Evolutionary conservation across 2,797 vertebrate species (phyloP), one percentile per base, ranked within the genome.

Genomic region (Clarias laeviceps): DNA sequence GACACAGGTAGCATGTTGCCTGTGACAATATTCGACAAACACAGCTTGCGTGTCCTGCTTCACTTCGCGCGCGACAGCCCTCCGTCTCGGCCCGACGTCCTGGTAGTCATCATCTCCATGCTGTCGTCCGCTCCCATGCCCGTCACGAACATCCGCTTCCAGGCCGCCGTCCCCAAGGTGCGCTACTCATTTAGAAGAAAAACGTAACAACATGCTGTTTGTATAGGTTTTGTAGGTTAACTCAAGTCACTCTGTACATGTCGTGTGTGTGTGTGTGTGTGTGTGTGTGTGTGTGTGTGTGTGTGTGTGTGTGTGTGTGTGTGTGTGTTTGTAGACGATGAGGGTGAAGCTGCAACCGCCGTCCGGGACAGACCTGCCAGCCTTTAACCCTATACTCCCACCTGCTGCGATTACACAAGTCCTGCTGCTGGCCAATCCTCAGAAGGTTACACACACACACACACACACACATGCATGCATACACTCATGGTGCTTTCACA

Each of bases 51-150:
- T 0, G 96, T 99, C 84, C 95, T 99, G 87, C 97, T 99, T 93
- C 98, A 98, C 86, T 99, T 98, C 0, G 97, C 98, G 3, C 96
- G 93, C 1, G 97, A 97, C 89, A 95, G 95, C 27, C 96, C 98
- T 40, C 96, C 96, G 0, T 95, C 95, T 6, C 96, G 97, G 79
- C 94, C 96, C 0, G 98, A 99, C 0, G 94, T 99, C 83, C 94
- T 99, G 57, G 98, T 99, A 87, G 98, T 99, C 84, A 98, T 99
- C 88, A 97, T 99, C 80, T 99, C 98, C 79, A 99, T 99, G 98
- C 93, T 99, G 66, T 99, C 97, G 86, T 99, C 97, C 0, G 97
- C 98, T 0, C 97, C 98, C 0, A 92, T 95, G 86, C 96, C 98
- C 3, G 96, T 98, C 90, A 96, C 95, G 89, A 97, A 96, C 92